Conservation (phyloP, 2,888 invertebrate genomes). For the Heliconius charithonia region DNA sequence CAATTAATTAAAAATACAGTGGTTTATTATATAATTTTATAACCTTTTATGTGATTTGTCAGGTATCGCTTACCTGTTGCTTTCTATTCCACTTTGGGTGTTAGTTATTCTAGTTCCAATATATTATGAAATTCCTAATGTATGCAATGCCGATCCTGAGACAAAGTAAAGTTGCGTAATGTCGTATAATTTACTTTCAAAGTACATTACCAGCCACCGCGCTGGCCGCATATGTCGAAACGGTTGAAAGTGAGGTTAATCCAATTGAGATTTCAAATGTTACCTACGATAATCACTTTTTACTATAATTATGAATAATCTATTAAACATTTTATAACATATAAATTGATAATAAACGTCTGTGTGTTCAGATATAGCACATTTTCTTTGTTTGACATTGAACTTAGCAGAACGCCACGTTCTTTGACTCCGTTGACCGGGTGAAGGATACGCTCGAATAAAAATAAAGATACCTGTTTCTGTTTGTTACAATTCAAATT, state of each 20-base stretch:
- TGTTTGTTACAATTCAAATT: slow-evolving; percentile 9
- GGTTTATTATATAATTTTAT: slow-evolving; percentile 67
- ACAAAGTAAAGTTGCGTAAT: slow-evolving; percentile 48
- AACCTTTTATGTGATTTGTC: slow-evolving; percentile 77
- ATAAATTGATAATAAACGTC: neutral
- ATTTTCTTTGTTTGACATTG: slow-evolving; percentile 31
- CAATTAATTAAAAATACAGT: slow-evolving; percentile 59
- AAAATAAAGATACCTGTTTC: slow-evolving; percentile 17
- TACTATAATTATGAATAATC: neutral
- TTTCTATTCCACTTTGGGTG: slow-evolving; percentile 26
- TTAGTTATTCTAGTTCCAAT: slow-evolving; percentile 25
- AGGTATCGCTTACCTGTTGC: slow-evolving; percentile 61
- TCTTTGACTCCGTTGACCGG: slow-evolving; percentile 23
- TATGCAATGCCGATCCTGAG: slow-evolving; percentile 47
- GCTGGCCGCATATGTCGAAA: slow-evolving; percentile 44
- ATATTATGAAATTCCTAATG: slow-evolving; percentile 49
- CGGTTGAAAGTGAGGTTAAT: slow-evolving; percentile 35
- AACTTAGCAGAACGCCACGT: slow-evolving; percentile 25
- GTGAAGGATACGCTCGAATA: slow-evolving; percentile 28
- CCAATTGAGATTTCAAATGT: slow-evolving; percentile 38
- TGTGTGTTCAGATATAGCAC: slow-evolving; percentile 9
- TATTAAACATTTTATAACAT: neutral
- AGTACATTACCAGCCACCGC: slow-evolving; percentile 43
- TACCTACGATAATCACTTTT: slow-evolving; percentile 8
- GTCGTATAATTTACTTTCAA: slow-evolving; percentile 48